Percentiles rank a stretch among this genome's conserved stretches.
Evolutionary conservation across 2,888 invertebrate genomes (phyloP).

Genomic region (Lycia hirtaria): DNA sequence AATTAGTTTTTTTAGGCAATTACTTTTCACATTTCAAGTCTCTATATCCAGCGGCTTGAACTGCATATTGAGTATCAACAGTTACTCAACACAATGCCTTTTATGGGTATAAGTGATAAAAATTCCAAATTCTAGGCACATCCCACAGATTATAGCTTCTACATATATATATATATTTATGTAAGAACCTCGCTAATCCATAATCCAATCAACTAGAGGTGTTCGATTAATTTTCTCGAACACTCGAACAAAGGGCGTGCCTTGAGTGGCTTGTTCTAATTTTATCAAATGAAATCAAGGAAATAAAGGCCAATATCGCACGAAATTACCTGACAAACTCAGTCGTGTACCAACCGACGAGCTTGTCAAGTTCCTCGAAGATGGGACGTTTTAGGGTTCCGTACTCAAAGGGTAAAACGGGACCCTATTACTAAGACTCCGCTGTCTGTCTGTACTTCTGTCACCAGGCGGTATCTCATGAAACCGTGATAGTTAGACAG

Average conservation of each 20-base stretch:
- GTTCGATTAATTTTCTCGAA: slow-evolving; percentile 27
- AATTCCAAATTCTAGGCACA: no score
- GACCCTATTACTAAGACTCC: no score
- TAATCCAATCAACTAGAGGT: slow-evolving; percentile 26
- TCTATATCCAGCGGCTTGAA: no score
- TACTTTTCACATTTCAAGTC: no score
- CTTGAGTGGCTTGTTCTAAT: slow-evolving; percentile 22
- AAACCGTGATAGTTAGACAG: no score
- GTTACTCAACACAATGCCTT: no score
- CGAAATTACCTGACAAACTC: slow-evolving; percentile 22
- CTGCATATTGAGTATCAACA: no score
- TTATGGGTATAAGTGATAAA: no score
- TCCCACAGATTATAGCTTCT: neutral
- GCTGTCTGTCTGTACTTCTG: no score
- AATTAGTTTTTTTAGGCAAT: no score
- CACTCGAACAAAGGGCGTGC: slow-evolving; percentile 17
- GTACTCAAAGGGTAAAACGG: no score
- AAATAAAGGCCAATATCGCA: neutral
- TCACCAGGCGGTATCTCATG: no score
- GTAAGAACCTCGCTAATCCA: slow-evolving; percentile 14
- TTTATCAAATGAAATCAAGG: slow-evolving; percentile 19
- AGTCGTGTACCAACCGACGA: slow-evolving; percentile 8
- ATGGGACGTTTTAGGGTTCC: neutral
- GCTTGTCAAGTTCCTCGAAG: slow-evolving; percentile 1
- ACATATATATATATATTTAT: slow-evolving; percentile 5